Evolutionary conservation across 2,888 invertebrate genomes (phyloP).

Genomic region (Synergus itoensis): DNA sequence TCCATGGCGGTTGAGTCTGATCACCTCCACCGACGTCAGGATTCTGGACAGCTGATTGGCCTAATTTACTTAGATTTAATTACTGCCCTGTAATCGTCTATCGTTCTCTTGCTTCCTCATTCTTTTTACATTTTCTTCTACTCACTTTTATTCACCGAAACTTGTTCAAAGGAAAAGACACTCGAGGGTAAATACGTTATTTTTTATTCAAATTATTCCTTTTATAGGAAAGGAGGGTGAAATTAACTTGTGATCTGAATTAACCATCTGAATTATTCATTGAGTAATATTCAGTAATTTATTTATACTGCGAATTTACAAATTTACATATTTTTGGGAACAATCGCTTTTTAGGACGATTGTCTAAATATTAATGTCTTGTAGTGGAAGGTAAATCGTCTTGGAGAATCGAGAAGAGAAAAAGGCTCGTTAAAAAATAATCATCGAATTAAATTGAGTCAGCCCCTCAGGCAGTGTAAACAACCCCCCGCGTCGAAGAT

Average conservation of each 20-base stretch:
- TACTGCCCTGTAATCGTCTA: slow-evolving; percentile 63
- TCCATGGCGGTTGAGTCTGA: slow-evolving; percentile 41
- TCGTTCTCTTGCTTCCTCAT: slow-evolving; percentile 47
- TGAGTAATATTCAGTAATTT: not conserved
- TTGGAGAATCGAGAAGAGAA: not conserved
- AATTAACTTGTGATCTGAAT: not conserved
- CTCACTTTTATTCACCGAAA: slow-evolving; percentile 49
- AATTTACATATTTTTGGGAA: too few relatives aligned
- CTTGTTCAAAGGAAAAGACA: slow-evolving; percentile 41
- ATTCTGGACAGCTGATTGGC: slow-evolving; percentile 66
- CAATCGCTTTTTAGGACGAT: too few relatives aligned
- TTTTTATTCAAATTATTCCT: not conserved
- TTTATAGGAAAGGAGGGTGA: slow-evolving; percentile 2
- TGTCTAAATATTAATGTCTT: not conserved
- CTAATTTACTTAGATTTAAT: slow-evolving; percentile 77
- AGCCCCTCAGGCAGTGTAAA: slow-evolving; percentile 71
- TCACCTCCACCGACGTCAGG: slow-evolving; percentile 54
- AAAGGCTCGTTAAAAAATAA: slow-evolving; percentile 76
- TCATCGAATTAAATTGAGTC: slow-evolving; percentile 76
- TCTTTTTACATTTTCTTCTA: slow-evolving; percentile 44
- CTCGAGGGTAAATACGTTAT: slow-evolving; percentile 7
- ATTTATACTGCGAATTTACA: too few relatives aligned
- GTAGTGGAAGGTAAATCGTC: not conserved
- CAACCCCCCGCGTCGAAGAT: slow-evolving; percentile 65
- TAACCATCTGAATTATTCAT: not conserved